A percentile compares a stretch with the other conserved stretches of the same genome.
phyloP scores from a whole-genome alignment of 1,140 invertebrate species.

The Calycopis cecrops region DNA sequence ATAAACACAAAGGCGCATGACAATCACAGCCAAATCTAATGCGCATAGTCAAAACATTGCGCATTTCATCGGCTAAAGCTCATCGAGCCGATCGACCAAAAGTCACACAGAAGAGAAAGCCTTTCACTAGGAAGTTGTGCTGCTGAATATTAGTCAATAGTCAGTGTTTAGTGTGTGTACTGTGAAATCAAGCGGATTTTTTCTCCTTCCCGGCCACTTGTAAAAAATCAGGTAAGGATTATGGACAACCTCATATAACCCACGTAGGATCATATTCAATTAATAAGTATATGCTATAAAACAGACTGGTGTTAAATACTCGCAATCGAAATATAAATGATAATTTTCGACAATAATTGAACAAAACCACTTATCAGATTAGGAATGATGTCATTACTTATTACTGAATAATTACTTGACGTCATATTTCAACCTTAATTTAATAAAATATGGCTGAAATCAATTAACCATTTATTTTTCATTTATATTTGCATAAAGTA shows the following conservation, averaged over 20 bases:
- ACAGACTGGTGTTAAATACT: no score
- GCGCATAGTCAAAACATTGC: slow-evolving; percentile 73
- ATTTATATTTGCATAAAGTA: neutral
- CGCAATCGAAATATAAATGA: no score
- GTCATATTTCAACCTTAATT: slow-evolving; percentile 19
- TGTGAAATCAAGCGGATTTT: slow-evolving; percentile 49
- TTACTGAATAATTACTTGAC: slow-evolving; percentile 25
- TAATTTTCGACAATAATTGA: slow-evolving; percentile 5
- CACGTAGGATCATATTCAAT: no score
- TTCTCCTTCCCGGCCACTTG: slow-evolving; percentile 39
- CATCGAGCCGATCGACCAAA: slow-evolving; percentile 61
- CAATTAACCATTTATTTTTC: neutral
- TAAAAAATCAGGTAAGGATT: slow-evolving; percentile 51
- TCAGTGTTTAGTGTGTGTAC: slow-evolving; percentile 60
- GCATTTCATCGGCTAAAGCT: slow-evolving; percentile 68
- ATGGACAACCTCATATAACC: no score
- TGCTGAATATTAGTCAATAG: slow-evolving; percentile 42
- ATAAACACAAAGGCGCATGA: slow-evolving; percentile 49
- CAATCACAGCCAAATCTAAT: slow-evolving; percentile 53
- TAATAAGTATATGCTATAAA: no score
- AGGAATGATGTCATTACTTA: slow-evolving; percentile 31
- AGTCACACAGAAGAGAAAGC: slow-evolving; percentile 51
- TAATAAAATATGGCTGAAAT: neutral
- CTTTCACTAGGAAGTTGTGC: slow-evolving; percentile 47
- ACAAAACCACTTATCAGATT: neutral